A percentile compares a stretch with the other conserved stretches of the same genome.
These are phyloP conservation scores for Hedychridium roseum DNA, from an alignment of 2,888 invertebrate genomes.

Conservation along the genomic window DNA sequence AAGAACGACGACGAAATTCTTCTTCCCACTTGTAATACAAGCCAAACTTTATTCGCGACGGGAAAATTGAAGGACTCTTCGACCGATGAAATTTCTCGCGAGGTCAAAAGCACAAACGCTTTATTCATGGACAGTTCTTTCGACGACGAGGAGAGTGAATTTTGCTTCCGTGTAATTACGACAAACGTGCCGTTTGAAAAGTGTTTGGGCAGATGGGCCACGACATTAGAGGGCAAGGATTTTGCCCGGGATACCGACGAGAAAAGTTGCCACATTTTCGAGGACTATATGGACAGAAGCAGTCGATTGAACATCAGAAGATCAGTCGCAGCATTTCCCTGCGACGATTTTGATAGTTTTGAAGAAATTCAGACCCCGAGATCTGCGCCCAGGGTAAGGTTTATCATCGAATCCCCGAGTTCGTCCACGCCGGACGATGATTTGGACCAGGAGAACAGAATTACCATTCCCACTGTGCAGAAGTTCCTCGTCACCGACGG, in stretches of 20 bases:
- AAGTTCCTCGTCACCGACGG: no score
- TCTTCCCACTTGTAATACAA: no score
- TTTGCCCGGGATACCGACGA: constrained; percentile 18
- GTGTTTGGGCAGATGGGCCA: constrained; percentile 40
- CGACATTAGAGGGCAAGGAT: constrained; percentile 24
- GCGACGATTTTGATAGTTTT: constrained; percentile 17
- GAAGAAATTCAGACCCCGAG: constrained; percentile 19
- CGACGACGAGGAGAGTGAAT: constrained; percentile 25
- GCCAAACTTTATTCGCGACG: no score
- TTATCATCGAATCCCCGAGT: constrained; percentile 49
- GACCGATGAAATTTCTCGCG: no score
- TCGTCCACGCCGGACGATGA: constrained; percentile 34
- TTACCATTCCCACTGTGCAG: no score
- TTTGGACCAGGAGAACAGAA: constrained; percentile 1
- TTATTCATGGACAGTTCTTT: constrained; percentile 22
- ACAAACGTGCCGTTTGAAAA: constrained; percentile 55
- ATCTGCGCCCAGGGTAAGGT: constrained; percentile 46
- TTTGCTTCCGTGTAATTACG: constrained; percentile 55
- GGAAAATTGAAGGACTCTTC: no score
- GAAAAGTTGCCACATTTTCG: constrained; percentile 44
- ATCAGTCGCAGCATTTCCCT: constrained; percentile 20
- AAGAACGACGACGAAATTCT: no score
- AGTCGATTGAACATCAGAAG: constrained; percentile 27
- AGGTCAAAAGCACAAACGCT: no score
- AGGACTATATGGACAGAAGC: constrained; percentile 53